A percentile compares a stretch with the other conserved stretches of the same genome.
Evolutionary conservation across 2,797 vertebrate species (phyloP).

Genomic region (Anguilla marmorata): DNA sequence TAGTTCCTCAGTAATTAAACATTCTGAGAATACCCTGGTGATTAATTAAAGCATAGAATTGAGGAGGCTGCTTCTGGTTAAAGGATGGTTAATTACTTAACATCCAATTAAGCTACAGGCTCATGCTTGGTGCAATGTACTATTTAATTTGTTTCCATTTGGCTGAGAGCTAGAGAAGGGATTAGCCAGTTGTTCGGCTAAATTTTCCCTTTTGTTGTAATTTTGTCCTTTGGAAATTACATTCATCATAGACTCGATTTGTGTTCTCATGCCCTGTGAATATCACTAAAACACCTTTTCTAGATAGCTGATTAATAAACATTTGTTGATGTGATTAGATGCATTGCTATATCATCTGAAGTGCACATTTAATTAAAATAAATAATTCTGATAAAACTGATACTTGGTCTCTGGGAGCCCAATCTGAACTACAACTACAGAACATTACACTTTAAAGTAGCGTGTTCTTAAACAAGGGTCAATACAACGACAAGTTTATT

Average conservation of each 20-base stretch:
- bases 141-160: conserved; percentile 55
- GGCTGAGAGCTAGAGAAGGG: conserved; percentile 22
- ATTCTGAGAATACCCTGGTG: conserved; percentile 59
- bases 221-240: not conserved
- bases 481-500: too few relatives aligned
- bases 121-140: conserved; percentile 54
- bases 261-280: not conserved
- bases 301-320: not conserved
- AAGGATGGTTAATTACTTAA: conserved; percentile 66
- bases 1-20: conserved; percentile 67
- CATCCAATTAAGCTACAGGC: conserved; percentile 56
- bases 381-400: not conserved
- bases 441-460: not conserved
- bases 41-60: conserved; percentile 67
- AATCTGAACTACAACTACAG: not conserved
- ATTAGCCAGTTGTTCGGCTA: conserved; percentile 13
- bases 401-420: not conserved
- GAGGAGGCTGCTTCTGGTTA: conserved; percentile 57
- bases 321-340: not conserved
- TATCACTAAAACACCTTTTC: not conserved
- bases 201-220: conserved; percentile 27
- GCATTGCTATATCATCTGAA: not conserved
- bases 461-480: too few relatives aligned
- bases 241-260: not conserved
- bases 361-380: not conserved